Conservation (phyloP, 2,797 vertebrate genomes). For the Paratrypauchen microcephalus region DNA sequence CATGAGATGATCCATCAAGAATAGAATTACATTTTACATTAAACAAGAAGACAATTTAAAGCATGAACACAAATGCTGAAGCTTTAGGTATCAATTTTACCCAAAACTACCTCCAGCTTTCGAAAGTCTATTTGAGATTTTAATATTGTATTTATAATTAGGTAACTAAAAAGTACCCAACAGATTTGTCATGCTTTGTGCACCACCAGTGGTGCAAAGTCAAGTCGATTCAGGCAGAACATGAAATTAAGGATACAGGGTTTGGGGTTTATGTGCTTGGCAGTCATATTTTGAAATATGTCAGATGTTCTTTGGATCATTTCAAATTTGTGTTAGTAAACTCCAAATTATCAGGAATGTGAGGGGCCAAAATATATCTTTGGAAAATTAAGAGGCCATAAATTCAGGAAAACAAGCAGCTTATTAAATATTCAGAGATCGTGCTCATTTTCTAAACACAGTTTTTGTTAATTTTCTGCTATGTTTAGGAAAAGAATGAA, state of each 20-base stretch:
- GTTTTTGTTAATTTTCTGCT: slow-evolving; percentile 22
- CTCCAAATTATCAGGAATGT: neutral
- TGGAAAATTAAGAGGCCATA: slow-evolving; percentile 42
- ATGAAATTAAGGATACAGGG: neutral
- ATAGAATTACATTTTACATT: slow-evolving; percentile 35
- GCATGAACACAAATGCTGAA: slow-evolving; percentile 51
- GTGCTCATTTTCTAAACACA: slow-evolving; percentile 18
- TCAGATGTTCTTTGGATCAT: slow-evolving; percentile 38
- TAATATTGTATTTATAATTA: slow-evolving; percentile 21
- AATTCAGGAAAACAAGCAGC: slow-evolving; percentile 22
- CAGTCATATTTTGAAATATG: slow-evolving; percentile 17
- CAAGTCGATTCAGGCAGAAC: slow-evolving; percentile 16
- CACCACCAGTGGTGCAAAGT: slow-evolving; percentile 42
- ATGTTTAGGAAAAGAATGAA: slow-evolving; percentile 21
- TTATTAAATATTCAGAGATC: slow-evolving; percentile 28
- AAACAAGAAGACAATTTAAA: slow-evolving; percentile 48
- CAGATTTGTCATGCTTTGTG: slow-evolving; percentile 69
- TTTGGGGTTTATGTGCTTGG: slow-evolving; percentile 14
- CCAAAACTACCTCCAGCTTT: slow-evolving; percentile 42
- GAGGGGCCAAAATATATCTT: slow-evolving; percentile 46
- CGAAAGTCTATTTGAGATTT: slow-evolving; percentile 42
- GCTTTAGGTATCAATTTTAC: slow-evolving; percentile 36
- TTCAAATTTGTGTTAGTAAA: slow-evolving; percentile 10
- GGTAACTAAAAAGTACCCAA: slow-evolving; percentile 52
- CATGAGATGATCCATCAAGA: slow-evolving; percentile 35